Percentiles rank a stretch among this genome's conserved stretches.
Conservation (phyloP, 2,797 vertebrate species). For the Sebastes oblongus region DNA sequence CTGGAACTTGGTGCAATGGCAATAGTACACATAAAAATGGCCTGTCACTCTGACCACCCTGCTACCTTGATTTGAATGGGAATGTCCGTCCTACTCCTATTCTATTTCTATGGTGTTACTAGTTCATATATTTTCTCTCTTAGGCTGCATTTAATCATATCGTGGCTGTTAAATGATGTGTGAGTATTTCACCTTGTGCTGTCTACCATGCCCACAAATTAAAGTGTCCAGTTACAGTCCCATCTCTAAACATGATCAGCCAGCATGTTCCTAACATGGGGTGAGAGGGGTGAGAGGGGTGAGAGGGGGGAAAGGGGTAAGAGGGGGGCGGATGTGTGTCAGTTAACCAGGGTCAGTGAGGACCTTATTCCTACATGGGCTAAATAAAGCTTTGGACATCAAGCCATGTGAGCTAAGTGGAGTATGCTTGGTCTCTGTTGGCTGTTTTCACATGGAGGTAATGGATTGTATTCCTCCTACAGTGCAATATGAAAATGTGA, state of each 20-base stretch:
- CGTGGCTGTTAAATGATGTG: not conserved
- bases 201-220: not conserved
- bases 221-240: constrained; percentile 44
- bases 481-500: not conserved
- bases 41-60: too few species aligned
- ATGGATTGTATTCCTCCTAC: not conserved
- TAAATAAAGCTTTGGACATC: constrained; percentile 72
- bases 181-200: not conserved
- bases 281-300: not conserved
- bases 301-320: constrained; percentile 8
- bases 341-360: constrained; percentile 44
- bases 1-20: too few species aligned
- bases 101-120: not conserved
- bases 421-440: constrained; percentile 13
- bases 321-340: constrained; percentile 17
- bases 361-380: constrained; percentile 39
- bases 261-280: constrained; percentile 49
- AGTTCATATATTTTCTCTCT: not conserved
- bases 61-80: too few species aligned
- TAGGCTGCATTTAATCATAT: not conserved
- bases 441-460: not conserved
- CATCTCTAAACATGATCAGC: constrained; percentile 7
- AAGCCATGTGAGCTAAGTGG: constrained; percentile 37
- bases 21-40: too few species aligned
- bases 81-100: too few species aligned